These are phyloP conservation scores for Ericerus pela DNA, from an alignment of 1,140 invertebrate genomes.

Conservation along the genomic window DNA sequence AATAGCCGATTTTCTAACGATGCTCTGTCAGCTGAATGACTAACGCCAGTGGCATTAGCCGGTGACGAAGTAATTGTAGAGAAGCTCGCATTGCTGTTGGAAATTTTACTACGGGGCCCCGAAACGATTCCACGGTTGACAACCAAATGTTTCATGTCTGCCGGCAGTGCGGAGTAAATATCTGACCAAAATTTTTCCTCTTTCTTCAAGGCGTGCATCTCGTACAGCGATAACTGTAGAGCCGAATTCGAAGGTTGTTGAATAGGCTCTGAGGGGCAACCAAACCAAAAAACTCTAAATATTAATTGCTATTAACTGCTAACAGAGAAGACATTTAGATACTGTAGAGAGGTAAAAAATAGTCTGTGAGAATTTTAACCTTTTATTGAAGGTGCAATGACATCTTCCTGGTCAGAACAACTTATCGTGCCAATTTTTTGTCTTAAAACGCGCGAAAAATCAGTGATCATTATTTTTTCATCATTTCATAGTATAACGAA, in stretches of 20 bases:
- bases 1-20: neutral
- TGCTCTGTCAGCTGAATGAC: neutral
- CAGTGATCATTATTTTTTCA: too few species aligned
- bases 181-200: constrained; percentile 6
- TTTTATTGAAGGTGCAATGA: too few species aligned
- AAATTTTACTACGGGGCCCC: neutral
- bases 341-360: too few species aligned
- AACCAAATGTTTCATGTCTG: neutral
- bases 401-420: too few species aligned
- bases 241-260: neutral
- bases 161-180: constrained; percentile 1
- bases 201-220: constrained; percentile 2
- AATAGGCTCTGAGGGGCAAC: constrained; percentile 1
- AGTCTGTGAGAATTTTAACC: too few species aligned
- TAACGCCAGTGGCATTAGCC: neutral
- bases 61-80: neutral
- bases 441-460: too few species aligned
- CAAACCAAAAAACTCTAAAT: too few species aligned
- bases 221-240: neutral
- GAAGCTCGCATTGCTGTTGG: constrained; percentile 1
- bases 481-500: too few species aligned
- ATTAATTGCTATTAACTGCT: too few species aligned
- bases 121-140: neutral
- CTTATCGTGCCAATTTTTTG: too few species aligned
- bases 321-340: too few species aligned